phyloP scores from a whole-genome alignment of 2,113 vertebrate species.

The Sterrhoptilus dennistouni region DNA sequence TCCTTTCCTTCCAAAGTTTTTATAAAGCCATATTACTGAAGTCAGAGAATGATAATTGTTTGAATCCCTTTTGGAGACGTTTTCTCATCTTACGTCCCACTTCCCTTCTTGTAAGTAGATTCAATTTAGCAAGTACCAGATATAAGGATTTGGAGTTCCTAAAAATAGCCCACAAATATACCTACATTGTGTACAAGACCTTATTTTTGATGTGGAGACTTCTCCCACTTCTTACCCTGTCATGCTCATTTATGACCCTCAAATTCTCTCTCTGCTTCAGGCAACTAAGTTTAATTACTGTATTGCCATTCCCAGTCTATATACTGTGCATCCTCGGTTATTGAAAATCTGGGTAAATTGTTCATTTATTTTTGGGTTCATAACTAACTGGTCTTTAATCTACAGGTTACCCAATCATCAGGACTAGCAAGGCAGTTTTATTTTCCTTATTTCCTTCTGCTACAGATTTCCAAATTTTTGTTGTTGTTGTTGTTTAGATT shows the following conservation, averaged over 20 bases:
- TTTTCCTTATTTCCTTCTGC: neutral
- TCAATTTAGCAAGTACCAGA: neutral
- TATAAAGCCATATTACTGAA: neutral
- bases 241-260: neutral
- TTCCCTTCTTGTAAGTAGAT: neutral
- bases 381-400: neutral
- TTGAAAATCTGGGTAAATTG: neutral
- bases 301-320: neutral
- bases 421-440: neutral
- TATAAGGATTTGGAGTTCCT: neutral
- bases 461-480: neutral
- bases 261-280: neutral
- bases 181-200: neutral
- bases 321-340: neutral
- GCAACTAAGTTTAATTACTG: neutral
- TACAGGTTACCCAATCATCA: neutral
- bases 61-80: neutral
- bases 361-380: neutral
- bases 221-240: neutral
- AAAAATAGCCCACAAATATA: neutral
- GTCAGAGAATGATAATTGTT: neutral
- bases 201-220: neutral
- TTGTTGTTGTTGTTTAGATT: neutral
- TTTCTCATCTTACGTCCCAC: neutral
- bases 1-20: neutral